Evolutionary conservation across 2,113 vertebrate species (phyloP).

Genomic region (Phylloscopus whistleri): DNA sequence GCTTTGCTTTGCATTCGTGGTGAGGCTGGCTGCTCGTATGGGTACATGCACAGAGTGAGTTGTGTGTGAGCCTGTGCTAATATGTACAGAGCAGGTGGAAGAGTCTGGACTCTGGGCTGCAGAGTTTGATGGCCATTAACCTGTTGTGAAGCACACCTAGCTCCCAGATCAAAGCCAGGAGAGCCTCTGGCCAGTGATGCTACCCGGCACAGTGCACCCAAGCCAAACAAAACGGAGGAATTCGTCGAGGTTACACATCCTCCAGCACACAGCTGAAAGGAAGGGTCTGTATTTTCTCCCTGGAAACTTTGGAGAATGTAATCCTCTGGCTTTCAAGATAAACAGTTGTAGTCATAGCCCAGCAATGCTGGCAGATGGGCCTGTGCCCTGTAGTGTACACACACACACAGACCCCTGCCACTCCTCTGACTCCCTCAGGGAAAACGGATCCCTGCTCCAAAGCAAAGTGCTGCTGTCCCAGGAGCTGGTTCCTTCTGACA

Average conservation of each 20-base stretch:
- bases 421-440: neutral
- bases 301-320: constrained; percentile 67
- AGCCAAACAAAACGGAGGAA: constrained; percentile 63
- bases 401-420: neutral
- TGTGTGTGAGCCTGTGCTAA: constrained; percentile 26
- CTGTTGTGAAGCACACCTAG: neutral
- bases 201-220: rapidly evolving
- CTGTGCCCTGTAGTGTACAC: neutral
- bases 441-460: neutral
- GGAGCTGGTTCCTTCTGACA: neutral
- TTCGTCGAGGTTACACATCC: constrained; percentile 42
- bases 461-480: neutral
- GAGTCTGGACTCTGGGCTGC: neutral
- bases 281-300: constrained; percentile 64
- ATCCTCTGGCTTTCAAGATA: constrained; percentile 41
- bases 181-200: neutral
- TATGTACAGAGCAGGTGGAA: constrained; percentile 41
- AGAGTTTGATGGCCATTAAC: neutral
- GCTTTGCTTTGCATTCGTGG: neutral
- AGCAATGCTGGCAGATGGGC: constrained; percentile 44
- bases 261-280: constrained; percentile 57
- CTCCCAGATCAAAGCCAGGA: constrained; percentile 13
- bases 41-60: neutral
- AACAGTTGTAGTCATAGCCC: constrained; percentile 53
- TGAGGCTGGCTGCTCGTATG: neutral